Evolutionary conservation across 2,888 invertebrate genomes (phyloP).

Genomic region (Diplolepis rosae): DNA sequence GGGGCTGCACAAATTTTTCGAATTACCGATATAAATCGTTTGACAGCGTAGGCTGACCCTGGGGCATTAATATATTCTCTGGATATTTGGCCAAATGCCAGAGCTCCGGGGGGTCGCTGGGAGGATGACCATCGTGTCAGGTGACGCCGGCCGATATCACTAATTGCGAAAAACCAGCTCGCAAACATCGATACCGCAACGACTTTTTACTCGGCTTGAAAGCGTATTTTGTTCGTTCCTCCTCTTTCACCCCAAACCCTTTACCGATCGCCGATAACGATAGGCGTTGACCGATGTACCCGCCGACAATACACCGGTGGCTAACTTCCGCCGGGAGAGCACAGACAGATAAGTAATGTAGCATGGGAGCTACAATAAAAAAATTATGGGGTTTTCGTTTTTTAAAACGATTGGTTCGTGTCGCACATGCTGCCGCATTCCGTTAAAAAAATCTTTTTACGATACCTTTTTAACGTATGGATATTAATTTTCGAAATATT

Average conservation of each 20-base stretch:
- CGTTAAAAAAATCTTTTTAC: not conserved
- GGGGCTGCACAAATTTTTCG: constrained; percentile 64
- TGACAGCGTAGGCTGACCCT: constrained; percentile 62
- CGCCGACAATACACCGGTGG: constrained; percentile 21
- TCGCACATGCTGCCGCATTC: constrained; percentile 1
- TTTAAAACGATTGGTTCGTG: not conserved
- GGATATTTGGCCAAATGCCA: constrained; percentile 64
- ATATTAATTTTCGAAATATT: not conserved
- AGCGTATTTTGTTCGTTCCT: constrained; percentile 16
- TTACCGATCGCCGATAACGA: constrained; percentile 13
- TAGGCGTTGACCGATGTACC: constrained; percentile 30
- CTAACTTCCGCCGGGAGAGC: constrained; percentile 22
- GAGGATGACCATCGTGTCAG: constrained; percentile 52
- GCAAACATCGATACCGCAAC: constrained; percentile 43
- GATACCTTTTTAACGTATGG: not conserved
- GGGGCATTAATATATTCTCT: constrained; percentile 60
- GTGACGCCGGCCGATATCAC: constrained; percentile 63
- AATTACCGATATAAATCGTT: constrained; percentile 68
- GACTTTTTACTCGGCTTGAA: constrained; percentile 24
- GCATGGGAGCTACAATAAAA: constrained; percentile 4
- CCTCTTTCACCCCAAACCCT: not conserved
- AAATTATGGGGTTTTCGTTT: constrained; percentile 8
- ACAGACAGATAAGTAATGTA: constrained; percentile 25
- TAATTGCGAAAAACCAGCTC: constrained; percentile 66
- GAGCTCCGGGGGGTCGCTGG: constrained; percentile 43